Percentiles rank a stretch among this genome's conserved stretches.
Evolutionary conservation across 2,888 invertebrate genomes (phyloP).

Genomic region (Cetonia aurata): DNA sequence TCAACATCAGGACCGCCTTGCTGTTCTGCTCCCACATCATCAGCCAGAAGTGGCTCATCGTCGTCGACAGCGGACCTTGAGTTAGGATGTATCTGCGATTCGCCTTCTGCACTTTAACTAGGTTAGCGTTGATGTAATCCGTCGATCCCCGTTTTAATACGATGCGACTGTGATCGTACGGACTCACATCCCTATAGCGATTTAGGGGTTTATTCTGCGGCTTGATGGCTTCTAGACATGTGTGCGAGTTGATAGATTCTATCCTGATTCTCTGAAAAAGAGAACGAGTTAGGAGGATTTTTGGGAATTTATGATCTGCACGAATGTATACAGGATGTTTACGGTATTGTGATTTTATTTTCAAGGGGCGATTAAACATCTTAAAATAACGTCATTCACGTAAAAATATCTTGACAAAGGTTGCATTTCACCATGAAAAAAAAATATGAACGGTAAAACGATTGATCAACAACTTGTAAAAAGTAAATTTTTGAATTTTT

Average conservation of each 20-base stretch:
- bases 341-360: no score
- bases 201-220: conserved; percentile 86
- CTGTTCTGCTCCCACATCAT: conserved; percentile 98
- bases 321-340: no score
- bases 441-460: no score
- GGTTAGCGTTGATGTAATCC: conserved; percentile 96
- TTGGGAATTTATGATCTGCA: not conserved
- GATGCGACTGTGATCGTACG: conserved; percentile 94
- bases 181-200: conserved; percentile 95
- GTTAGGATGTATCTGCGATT: conserved; percentile 92
- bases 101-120: conserved; percentile 87
- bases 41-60: conserved; percentile 95
- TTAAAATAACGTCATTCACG: no score
- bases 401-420: no score
- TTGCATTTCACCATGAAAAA: no score
- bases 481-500: no score
- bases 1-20: conserved; percentile 93
- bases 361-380: no score
- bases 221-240: conserved; percentile 80
- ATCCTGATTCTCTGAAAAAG: conserved; percentile 79
- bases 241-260: conserved; percentile 76
- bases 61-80: conserved; percentile 92
- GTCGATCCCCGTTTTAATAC: conserved; percentile 78
- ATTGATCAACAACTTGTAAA: no score
- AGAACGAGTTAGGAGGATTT: not conserved